These are phyloP conservation scores for Scopus umbretta DNA, from an alignment of 2,113 vertebrate genomes.

Conservation along the genomic window DNA sequence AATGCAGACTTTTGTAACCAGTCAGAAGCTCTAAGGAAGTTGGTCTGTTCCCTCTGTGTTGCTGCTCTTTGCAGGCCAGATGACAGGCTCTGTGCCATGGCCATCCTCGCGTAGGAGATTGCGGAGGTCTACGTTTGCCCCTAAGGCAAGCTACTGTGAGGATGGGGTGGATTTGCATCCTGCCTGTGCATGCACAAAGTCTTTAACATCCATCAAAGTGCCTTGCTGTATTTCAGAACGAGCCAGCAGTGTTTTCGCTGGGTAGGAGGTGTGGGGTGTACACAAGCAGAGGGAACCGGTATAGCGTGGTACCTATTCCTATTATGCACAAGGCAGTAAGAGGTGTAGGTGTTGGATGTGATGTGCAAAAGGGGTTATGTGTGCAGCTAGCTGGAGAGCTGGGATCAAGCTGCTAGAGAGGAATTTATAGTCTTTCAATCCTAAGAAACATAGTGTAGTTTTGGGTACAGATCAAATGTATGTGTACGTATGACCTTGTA, in stretches of 20 bases:
- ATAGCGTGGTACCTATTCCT: not conserved
- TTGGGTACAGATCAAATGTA: not conserved
- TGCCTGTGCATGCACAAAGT: not conserved
- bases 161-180: not conserved
- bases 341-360: not conserved
- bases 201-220: constrained; percentile 21
- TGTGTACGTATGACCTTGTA: not conserved
- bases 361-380: not conserved
- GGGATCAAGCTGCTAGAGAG: not conserved
- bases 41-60: not conserved
- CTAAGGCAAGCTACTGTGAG: not conserved
- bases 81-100: not conserved
- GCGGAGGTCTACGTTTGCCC: not conserved
- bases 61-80: not conserved
- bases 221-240: constrained; percentile 50
- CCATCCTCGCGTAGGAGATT: not conserved
- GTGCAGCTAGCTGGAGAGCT: not conserved
- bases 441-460: not conserved
- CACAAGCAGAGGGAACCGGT: not conserved
- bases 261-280: not conserved
- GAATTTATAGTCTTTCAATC: not conserved
- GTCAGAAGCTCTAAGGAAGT: not conserved
- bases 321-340: not conserved
- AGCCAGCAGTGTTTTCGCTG: not conserved
- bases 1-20: not conserved